Evolutionary conservation across 2,888 invertebrate genomes (phyloP), one percentile per base, ranked within the genome.

Genomic region (Catocala fraxini): DNA sequence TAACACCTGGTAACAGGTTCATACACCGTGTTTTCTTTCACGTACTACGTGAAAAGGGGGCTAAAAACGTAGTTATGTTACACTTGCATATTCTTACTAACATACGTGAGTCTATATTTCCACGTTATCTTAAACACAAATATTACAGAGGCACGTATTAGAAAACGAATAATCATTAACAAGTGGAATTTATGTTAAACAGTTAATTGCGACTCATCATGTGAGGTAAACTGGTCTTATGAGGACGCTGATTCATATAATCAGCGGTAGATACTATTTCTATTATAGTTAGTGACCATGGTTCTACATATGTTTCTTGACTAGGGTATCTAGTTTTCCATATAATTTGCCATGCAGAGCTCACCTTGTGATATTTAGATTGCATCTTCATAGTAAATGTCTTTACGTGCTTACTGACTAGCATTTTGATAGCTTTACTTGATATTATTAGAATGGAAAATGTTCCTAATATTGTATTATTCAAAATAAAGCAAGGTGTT

Each of bases 181-280:
- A 13, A 43, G 53, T 65, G 68, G 77, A 79, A 84, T 85, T 77
- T 80, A 83, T 81, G 75, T 68, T 72, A 74, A 79, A 78, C 68
- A 55, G 35, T 57, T 75, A 71, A 77, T 75, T 72, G 75, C 65
- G 59, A 68, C 58, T 74, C 71, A 68, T 75, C 57, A 43, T 53
- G 49, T 71, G 71, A 80, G 81, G 81, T 67, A 70, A 81, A 78
- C 84, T 61, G 70, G 79, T 77, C 61, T 70, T 61, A 51, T 59
- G 42, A 61, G 68, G 54, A 68, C 47, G 61, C 51, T 79, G 75
- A 79, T 66, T 80, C 76, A 71, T 60, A 39, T 63, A 41, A 65
- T 55, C 10, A 25, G 48, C 64, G 65, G 54, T 46, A 72, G 47
- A 46, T 68, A 62, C 6, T 34, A 34, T 15, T 34, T 12, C 12